Evolutionary conservation across 1,140 invertebrate genomes (phyloP), one percentile per base, ranked within the genome.

Genomic region (Brachystomella parvula): DNA sequence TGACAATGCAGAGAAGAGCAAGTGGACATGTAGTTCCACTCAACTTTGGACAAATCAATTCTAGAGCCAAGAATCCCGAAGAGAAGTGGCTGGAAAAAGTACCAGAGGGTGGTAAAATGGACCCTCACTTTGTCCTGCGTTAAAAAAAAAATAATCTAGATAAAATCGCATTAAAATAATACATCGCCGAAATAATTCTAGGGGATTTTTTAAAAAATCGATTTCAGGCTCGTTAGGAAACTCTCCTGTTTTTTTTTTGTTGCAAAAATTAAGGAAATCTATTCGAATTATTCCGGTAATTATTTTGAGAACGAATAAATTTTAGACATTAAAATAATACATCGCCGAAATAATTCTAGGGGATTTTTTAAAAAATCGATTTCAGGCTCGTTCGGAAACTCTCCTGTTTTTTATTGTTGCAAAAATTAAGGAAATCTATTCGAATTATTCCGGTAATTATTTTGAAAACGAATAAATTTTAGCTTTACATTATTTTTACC

Each of bases 41-140:
- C 53, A 1, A 73, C 64, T 26, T 30, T 53, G 2, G 31, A 24
- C 6, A 72, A 64, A 53, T 72, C 71, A 1, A 44, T 63, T 24
- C 68, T 26, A 15, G 32, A 21, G 29, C 71, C 71, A 35, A 70
- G 63, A 24, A 72, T 72, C n/a, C 68, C 68, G 62, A 72, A 72
- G 2, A 72, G 58, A 3, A 72, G 47, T 32, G 71, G 68, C 65
- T 72, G 63, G 32, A 72, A 72, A 30, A 68, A 47, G 47, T 32
- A 67, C 71, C 68, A 70, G 0, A 65, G n/a, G 2, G 35, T 39
- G 35, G 35, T 39, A 19, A 39, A 39, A 39, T 19, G 19, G 35
- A 19, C 6, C 6, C 19, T 39, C 6, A 39, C 19, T 6, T 39
- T 39, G 35, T 39, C 35, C 6, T 39, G 6, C 35, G 6, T 6